Conservation (phyloP, 2,888 invertebrate species). For the Leptothorax acervorum region DNA sequence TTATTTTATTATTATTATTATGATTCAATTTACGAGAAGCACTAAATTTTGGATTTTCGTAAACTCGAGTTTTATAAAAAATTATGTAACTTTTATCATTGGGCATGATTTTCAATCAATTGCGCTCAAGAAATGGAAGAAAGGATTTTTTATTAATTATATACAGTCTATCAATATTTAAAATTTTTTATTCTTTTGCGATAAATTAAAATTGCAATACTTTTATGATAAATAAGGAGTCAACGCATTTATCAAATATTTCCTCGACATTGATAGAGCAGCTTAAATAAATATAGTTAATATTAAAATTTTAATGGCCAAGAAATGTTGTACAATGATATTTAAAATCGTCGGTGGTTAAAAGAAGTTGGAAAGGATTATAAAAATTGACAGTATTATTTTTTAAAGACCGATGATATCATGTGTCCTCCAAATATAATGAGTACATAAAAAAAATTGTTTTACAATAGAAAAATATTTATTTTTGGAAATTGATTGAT, state of each 20-base stretch:
- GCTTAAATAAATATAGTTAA: neutral
- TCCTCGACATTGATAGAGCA: neutral
- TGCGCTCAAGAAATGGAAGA: neutral
- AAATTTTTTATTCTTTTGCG: neutral
- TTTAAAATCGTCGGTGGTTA: neutral
- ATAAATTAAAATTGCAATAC: conserved; percentile 5
- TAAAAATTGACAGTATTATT: neutral
- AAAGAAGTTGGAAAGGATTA: conserved; percentile 14
- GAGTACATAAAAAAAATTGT: neutral
- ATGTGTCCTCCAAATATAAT: neutral
- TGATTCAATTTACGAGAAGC: neutral
- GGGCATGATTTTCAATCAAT: neutral
- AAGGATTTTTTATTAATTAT: neutral
- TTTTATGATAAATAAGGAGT: neutral
- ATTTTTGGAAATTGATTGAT: neutral
- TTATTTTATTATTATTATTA: conserved; percentile 7
- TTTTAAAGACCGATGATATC: neutral
- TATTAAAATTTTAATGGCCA: neutral
- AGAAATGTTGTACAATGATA: neutral
- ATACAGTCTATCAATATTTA: neutral
- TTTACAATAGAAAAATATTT: conserved; percentile 20
- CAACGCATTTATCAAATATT: neutral
- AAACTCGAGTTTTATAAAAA: neutral
- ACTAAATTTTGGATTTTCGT: neutral
- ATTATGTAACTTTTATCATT: conserved; percentile 8